Base-by-base conservation (phyloP, 1,140 invertebrate genomes). In the Charaxes varanes region DNA sequence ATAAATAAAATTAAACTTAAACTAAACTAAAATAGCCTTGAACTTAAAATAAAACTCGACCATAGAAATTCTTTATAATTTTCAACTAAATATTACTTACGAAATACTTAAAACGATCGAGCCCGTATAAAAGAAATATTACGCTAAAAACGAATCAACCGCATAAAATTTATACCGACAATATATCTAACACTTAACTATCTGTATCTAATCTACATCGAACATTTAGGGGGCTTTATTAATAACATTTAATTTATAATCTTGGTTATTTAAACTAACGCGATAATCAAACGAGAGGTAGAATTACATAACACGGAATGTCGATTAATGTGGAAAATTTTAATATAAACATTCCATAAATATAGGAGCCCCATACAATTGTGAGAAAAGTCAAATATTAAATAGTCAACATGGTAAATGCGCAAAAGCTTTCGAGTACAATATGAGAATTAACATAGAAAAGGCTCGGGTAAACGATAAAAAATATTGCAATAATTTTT, bases 391-490 rank as follows among this genome's bases (percentile, higher is more conserved):
- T 60, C 41, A 61, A 66, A 65, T 73, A 71, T 71, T 53, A 66
- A 79, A 73, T 76, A 79, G 64, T 79, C 70, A 82, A 82, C 78
- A 76, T 76, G 62, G 70, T 79, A 82, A 79, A 82, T 69, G 72
- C 68, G 49, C 66, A 78, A 73, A 82, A 79, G 74, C 72, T 76
- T 77, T 72, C 34, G 62, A 46, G 17, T 30, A 44, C 27, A 33
- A 27, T 40, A 46, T 15, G 31, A 42, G 40, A 24, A 31, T 11
- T 31, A 30, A 40, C 37, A 40, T 31, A 31, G 31, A 62, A 69
- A 61, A 67, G 57, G 55, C 58, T 52, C 59, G 68, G 57, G 64
- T 70, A 74, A 73, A 72, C 37, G 52, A 69, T 80, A 77, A 62
- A 74, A 77, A 73, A 80, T 77, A 80, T 66, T 44, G n/a, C n/a